Percentiles rank a stretch among this genome's conserved stretches.
phyloP scores from a whole-genome alignment of 1,140 invertebrate genomes.

The Diorhabda carinulata region DNA sequence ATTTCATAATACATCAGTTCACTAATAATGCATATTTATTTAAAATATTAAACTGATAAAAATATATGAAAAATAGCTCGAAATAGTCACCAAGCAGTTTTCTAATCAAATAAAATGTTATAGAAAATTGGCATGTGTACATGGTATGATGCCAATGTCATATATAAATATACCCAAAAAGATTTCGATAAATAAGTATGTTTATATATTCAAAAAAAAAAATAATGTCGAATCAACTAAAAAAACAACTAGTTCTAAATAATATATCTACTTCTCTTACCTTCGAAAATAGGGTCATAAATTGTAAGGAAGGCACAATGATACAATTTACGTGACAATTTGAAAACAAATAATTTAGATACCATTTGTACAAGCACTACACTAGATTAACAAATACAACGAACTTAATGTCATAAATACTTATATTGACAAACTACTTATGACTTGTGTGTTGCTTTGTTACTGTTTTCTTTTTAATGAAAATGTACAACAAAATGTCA shows the following conservation, averaged over 20 bases:
- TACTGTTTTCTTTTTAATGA: constrained; percentile 9
- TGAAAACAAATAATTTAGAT: constrained; percentile 46
- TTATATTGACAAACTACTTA: constrained; percentile 29
- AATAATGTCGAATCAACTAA: constrained; percentile 4
- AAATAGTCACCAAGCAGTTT: constrained; percentile 10
- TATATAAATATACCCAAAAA: constrained; percentile 21
- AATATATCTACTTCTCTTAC: constrained; percentile 35
- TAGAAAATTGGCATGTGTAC: constrained; percentile 22
- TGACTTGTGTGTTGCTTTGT: constrained; percentile 9
- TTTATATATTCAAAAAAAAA: constrained; percentile 7
- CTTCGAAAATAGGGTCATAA: constrained; percentile 42
- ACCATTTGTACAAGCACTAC: constrained; percentile 37
- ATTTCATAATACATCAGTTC: too few relatives aligned
- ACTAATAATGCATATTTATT: too few relatives aligned
- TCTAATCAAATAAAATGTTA: neutral
- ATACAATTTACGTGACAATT: constrained; percentile 33
- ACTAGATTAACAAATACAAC: neutral
- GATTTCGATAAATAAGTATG: constrained; percentile 3
- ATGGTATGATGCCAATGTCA: constrained; percentile 30
- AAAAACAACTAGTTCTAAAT: constrained; percentile 4
- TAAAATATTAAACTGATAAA: too few relatives aligned
- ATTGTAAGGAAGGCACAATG: constrained; percentile 39
- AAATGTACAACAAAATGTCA: constrained; percentile 8
- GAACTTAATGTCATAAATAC: constrained; percentile 31
- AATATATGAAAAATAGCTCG: neutral